phyloP scores from a whole-genome alignment of 2,888 invertebrate genomes.

The Drosophila anceps region DNA sequence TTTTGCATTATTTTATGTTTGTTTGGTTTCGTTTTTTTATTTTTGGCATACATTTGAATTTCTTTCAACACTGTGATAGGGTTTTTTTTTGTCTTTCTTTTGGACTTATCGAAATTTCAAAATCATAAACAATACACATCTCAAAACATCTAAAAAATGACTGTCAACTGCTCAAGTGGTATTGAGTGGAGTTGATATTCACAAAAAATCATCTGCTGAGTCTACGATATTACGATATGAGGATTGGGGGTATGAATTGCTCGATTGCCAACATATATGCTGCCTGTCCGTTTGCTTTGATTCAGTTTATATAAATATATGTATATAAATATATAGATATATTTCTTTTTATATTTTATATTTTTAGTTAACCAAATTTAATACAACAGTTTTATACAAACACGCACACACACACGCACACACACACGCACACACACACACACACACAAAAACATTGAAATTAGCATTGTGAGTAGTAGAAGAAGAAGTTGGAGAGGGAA shows the following conservation, averaged over 20 bases:
- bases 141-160: constrained; percentile 41
- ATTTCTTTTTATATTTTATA: constrained; percentile 17
- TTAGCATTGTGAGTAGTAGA: constrained; percentile 63
- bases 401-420: too few relatives aligned
- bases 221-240: constrained; percentile 51
- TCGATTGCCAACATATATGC: constrained; percentile 86
- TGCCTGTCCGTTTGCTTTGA: constrained; percentile 84
- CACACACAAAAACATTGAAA: constrained; percentile 80
- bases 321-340: constrained; percentile 8
- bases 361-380: constrained; percentile 80
- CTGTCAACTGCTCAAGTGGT: constrained; percentile 22
- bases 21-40: constrained; percentile 41
- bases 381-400: constrained; percentile 72
- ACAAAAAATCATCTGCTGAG: constrained; percentile 45
- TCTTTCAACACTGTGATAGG: constrained; percentile 44
- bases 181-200: constrained; percentile 3
- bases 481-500: constrained; percentile 9
- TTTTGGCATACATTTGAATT: constrained; percentile 48
- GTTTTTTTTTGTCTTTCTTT: constrained; percentile 44
- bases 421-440: constrained; percentile 41
- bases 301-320: constrained; percentile 33
- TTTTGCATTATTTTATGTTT: constrained; percentile 10
- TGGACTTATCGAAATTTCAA: constrained; percentile 76
- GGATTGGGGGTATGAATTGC: constrained; percentile 77
- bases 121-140: constrained; percentile 57